Percentiles rank a stretch among this genome's conserved stretches.
Evolutionary conservation across 1,140 invertebrate species (phyloP).

Genomic region (Choristoneura fumiferana): DNA sequence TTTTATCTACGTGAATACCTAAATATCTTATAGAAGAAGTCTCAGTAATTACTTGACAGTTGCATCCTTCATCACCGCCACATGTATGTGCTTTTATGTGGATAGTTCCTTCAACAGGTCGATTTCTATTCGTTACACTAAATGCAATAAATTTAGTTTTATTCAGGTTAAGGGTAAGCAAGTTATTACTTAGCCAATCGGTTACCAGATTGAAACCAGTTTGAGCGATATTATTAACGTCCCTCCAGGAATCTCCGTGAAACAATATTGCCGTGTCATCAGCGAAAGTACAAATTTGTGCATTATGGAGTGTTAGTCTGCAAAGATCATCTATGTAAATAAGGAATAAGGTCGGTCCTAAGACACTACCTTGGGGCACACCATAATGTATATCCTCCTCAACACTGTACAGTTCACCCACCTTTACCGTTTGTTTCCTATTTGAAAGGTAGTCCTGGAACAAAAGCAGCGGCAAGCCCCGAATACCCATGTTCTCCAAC

Average conservation of each 20-base stretch:
- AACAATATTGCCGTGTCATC: neutral
- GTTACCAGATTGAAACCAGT: neutral
- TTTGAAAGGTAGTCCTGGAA: constrained; percentile 21
- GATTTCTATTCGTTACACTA: neutral
- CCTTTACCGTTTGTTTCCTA: constrained; percentile 14
- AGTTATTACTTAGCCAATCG: neutral
- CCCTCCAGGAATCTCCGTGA: neutral
- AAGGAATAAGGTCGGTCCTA: constrained; percentile 28
- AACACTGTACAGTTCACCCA: neutral
- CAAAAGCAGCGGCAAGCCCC: constrained; percentile 19
- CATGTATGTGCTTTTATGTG: neutral
- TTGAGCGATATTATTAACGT: neutral
- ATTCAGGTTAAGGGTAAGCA: neutral
- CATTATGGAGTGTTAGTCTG: neutral
- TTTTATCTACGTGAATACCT: too few species aligned
- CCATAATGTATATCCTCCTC: constrained; percentile 15
- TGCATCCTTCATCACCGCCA: neutral
- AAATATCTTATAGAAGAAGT: neutral
- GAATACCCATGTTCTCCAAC: constrained; percentile 28
- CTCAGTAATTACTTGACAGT: neutral
- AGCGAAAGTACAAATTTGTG: neutral
- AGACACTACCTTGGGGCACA: constrained; percentile 23
- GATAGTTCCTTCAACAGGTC: neutral
- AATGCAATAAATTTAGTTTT: neutral
- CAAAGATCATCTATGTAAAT: constrained; percentile 23